Conservation (phyloP, 2,113 vertebrate genomes). For the Pitta sordida region DNA sequence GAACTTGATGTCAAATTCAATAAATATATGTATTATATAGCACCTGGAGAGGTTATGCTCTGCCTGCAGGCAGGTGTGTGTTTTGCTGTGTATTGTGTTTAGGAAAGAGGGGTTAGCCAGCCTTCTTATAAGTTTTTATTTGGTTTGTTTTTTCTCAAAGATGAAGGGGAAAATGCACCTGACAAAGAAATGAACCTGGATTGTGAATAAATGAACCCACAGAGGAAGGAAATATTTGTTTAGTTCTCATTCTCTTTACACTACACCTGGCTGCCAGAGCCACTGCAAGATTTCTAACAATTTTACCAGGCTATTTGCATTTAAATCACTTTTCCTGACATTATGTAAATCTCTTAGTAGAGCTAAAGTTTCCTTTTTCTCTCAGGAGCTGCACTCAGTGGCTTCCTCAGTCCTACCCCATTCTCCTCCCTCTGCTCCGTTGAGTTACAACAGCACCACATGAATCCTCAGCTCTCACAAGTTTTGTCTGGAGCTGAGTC, state of each 20-base stretch:
- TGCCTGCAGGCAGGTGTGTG: background rate
- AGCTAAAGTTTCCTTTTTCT: conserved; percentile 59
- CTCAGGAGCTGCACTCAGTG: background rate
- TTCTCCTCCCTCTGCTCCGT: background rate
- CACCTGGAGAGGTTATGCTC: background rate
- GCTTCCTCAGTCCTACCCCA: background rate
- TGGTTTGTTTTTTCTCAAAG: background rate
- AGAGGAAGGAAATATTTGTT: conserved; percentile 58
- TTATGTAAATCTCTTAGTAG: conserved; percentile 66
- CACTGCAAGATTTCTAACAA: conserved; percentile 51
- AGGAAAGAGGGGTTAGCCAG: background rate
- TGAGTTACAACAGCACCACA: background rate
- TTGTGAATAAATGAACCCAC: conserved; percentile 13
- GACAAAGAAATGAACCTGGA: conserved; percentile 40
- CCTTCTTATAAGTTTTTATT: background rate
- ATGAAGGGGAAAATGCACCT: conserved; percentile 14
- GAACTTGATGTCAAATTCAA: background rate
- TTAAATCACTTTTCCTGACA: conserved; percentile 74
- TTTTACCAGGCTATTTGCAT: conserved; percentile 69
- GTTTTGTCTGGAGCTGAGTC: background rate
- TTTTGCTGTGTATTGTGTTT: background rate
- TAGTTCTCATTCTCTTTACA: conserved; percentile 43
- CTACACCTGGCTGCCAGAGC: conserved; percentile 52
- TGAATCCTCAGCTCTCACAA: background rate
- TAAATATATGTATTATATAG: background rate